Evolutionary conservation across 2,888 invertebrate species (phyloP), one percentile per base, ranked within the genome.

Genomic region (Temnothorax unifasciatus): DNA sequence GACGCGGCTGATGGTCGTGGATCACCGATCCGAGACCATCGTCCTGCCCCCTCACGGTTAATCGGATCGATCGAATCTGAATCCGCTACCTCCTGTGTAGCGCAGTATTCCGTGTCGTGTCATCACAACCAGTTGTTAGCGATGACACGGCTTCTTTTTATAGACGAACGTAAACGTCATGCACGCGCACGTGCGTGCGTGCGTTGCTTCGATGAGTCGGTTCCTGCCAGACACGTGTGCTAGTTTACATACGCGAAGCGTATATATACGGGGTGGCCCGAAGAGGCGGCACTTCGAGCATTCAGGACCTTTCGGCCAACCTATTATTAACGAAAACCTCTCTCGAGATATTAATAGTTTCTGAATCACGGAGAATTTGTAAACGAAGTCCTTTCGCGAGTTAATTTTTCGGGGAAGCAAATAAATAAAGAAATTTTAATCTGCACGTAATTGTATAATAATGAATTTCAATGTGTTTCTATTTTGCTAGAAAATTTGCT

Each of bases 101-200:
- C 63, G 57, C 79, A 73, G 82, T 81, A 86, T 84, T 84, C 85
- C 79, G 52, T 85, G 82, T 85, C 85, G 82, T 87, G 74, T 85
- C 74, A 79, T 77, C 82, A 8, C 18, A 69, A 76, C 73, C 66
- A 74, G 76, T 57, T 82, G 84, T 86, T 88, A 88, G 84, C 88
- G 92, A 92, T 93, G 93, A 93, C 92, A 90, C 82, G 85, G 89
- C 88, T 89, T 92, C 92, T 93, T 93, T 93, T 93, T 93, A 93
- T 93, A 93, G 93, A 90, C 86, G 34, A 75, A 73, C 85, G 74
- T 89, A 86, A 88, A 85, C 84, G 64, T 79, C 83, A 52, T 82
- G 83, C 71, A 83, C 88, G 82, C 68, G 68, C 52, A 57, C 68
- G 44, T 79, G 66, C 66, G 64, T 52, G 64, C 64, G 68, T 71